A percentile compares a stretch with the other conserved stretches of the same genome.
These are phyloP conservation scores for Catostomus latipinnis DNA, from an alignment of 2,797 vertebrate genomes.

Conservation along the genomic window DNA sequence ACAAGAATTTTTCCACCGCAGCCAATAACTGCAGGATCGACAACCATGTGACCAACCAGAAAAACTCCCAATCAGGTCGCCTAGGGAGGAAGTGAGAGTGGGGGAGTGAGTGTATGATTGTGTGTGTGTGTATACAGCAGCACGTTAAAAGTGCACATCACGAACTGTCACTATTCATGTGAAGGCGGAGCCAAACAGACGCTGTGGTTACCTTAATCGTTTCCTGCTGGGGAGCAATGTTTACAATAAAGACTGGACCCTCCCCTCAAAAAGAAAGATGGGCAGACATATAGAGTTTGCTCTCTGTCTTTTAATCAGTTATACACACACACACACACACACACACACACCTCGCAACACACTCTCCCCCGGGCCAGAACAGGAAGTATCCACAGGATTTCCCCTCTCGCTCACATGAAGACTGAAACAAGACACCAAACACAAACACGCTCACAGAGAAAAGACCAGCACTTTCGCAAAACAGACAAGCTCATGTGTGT, in stretches of 20 bases:
- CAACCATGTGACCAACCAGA: conserved; percentile 36
- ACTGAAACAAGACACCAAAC: conserved; percentile 63
- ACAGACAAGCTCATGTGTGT: conserved; percentile 1
- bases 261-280: conserved; percentile 49
- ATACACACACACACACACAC: neutral
- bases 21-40: conserved; percentile 11
- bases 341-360: conserved; percentile 43
- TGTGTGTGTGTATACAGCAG: neutral
- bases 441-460: conserved; percentile 47
- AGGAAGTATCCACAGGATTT: conserved; percentile 70
- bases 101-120: conserved; percentile 28
- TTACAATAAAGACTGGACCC: conserved; percentile 51
- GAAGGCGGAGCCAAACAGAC: conserved; percentile 38
- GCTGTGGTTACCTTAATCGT: conserved; percentile 52
- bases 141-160: conserved; percentile 46
- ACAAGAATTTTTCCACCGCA: conserved; percentile 29
- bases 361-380: conserved; percentile 63
- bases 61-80: conserved; percentile 28
- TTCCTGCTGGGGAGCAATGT: conserved; percentile 61
- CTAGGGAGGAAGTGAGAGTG: conserved; percentile 52
- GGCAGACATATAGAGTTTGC: conserved; percentile 36
- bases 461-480: conserved; percentile 19
- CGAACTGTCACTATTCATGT: conserved; percentile 48
- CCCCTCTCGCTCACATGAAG: conserved; percentile 63
- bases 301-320: neutral